Evolutionary conservation across 2,797 vertebrate genomes (phyloP).

Genomic region (Sebastes steindachneri): DNA sequence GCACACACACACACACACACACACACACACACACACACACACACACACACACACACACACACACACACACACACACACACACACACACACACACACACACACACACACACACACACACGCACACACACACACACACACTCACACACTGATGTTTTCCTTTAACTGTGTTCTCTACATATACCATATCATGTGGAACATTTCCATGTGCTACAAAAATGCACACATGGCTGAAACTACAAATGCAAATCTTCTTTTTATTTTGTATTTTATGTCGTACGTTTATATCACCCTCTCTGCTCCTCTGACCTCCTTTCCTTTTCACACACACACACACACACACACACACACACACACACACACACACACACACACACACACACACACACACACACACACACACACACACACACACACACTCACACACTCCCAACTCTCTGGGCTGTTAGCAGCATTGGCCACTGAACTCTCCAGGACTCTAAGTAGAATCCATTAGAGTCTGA

Average conservation of each 20-base stretch:
- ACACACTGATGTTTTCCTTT: background rate
- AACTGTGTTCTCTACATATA: background rate
- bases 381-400: background rate
- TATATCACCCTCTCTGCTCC: background rate
- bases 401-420: background rate
- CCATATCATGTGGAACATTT: background rate
- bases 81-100: background rate
- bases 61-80: too few relatives aligned
- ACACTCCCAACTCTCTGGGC: slow-evolving; percentile 10
- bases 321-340: background rate
- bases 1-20: background rate
- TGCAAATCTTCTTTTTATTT: background rate
- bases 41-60: background rate
- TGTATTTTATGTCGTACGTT: background rate
- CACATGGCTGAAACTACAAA: background rate
- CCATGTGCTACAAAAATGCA: background rate
- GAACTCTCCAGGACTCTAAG: slow-evolving; percentile 71
- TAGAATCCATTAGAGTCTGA: slow-evolving; percentile 67
- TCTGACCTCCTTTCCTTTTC: slow-evolving; percentile 53
- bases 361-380: background rate
- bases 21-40: background rate
- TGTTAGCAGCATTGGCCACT: slow-evolving; percentile 54
- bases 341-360: background rate
- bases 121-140: background rate
- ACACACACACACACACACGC: background rate